These are phyloP conservation scores for Nothocercus nigrocapillus DNA, from an alignment of 2,113 vertebrate genomes.

Conservation along the genomic window DNA sequence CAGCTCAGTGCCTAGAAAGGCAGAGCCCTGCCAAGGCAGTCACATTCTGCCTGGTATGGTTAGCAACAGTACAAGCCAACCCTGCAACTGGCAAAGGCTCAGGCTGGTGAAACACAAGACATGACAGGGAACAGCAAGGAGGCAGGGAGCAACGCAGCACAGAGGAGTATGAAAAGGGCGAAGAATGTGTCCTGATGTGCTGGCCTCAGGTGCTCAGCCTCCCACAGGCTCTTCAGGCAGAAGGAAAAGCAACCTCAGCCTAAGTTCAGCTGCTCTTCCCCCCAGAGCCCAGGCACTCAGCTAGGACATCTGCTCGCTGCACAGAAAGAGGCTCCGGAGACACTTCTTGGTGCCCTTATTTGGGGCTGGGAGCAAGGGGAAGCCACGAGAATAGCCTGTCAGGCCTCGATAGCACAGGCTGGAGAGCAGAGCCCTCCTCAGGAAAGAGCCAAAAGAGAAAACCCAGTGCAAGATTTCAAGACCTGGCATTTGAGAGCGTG, in stretches of 20 bases:
- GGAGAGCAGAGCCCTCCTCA: conserved; percentile 22
- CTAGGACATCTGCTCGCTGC: background rate
- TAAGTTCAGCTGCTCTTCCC: background rate
- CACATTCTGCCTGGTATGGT: background rate
- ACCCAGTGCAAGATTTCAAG: background rate
- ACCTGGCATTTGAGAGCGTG: conserved; percentile 55
- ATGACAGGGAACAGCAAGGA: background rate
- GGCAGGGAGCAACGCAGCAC: background rate
- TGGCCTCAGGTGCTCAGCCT: background rate
- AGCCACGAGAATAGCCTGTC: background rate
- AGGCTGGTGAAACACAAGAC: background rate
- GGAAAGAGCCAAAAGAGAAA: conserved; percentile 43
- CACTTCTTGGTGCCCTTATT: conserved; percentile 50
- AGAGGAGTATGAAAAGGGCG: rapidly evolving
- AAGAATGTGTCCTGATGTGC: background rate
- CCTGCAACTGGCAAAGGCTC: background rate
- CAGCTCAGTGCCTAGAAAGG: background rate
- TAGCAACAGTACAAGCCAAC: background rate
- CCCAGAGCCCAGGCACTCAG: background rate
- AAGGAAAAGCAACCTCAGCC: background rate
- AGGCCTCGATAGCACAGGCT: background rate
- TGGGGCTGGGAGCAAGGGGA: conserved; percentile 12
- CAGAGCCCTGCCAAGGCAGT: background rate
- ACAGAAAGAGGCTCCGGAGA: background rate
- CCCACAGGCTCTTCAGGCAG: background rate